Conservation (phyloP, 2,888 invertebrate genomes). For the Orchesella flavescens region DNA sequence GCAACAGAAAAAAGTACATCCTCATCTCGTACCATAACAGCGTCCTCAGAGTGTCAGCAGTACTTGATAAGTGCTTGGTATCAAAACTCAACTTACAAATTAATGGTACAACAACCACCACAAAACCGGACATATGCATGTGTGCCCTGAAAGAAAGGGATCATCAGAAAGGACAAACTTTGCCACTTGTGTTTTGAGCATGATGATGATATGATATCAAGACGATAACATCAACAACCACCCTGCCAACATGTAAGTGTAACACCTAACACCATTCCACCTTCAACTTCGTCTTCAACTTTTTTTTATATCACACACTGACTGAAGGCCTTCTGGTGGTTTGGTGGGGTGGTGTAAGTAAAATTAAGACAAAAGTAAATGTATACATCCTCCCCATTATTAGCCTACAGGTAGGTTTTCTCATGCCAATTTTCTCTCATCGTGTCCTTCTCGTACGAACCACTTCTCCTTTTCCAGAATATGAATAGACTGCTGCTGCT, state of each 20-base stretch:
- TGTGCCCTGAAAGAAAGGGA: conserved; percentile 22
- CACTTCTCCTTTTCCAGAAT: no score
- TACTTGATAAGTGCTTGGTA: no score
- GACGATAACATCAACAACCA: conserved; percentile 29
- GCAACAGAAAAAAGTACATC: conserved; percentile 9
- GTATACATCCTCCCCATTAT: conserved; percentile 28
- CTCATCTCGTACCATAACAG: no score
- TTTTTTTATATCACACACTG: no score
- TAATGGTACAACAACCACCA: neutral
- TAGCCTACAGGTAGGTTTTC: conserved; percentile 51
- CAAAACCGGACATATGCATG: conserved; percentile 28
- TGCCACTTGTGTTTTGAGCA: conserved; percentile 32
- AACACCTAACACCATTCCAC: no score
- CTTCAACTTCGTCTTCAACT: no score
- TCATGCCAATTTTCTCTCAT: conserved; percentile 12
- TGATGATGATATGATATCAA: neutral
- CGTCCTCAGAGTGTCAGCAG: no score
- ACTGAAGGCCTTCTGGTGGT: no score
- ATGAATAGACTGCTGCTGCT: no score
- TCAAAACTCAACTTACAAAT: no score
- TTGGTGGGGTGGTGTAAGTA: neutral
- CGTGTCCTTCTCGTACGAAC: no score
- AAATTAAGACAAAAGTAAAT: conserved; percentile 42
- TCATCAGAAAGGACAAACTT: conserved; percentile 54
- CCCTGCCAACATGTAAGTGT: neutral